Percentiles rank a stretch among this genome's conserved stretches.
These are phyloP conservation scores for Gopherus flavomarginatus DNA, from an alignment of 2,113 vertebrate genomes.

Conservation along the genomic window DNA sequence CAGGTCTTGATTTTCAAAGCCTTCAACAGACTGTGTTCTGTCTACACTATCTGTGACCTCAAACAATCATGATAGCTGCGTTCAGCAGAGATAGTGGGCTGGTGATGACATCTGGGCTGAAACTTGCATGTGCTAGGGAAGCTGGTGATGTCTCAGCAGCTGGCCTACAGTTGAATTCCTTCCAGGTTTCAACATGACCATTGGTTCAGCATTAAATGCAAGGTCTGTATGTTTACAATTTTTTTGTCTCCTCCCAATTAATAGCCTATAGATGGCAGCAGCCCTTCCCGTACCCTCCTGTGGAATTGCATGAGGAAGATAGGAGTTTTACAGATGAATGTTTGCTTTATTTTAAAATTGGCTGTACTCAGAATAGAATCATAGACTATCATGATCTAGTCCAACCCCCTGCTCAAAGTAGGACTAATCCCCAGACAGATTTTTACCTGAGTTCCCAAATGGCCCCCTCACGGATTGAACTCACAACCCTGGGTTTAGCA, in stretches of 20 bases:
- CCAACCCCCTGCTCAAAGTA: too few species aligned
- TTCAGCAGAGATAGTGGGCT: neutral
- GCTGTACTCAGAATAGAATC: neutral
- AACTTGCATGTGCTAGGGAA: neutral
- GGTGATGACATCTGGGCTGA: neutral
- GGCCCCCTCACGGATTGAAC: too few species aligned
- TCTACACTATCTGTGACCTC: neutral
- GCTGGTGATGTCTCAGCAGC: neutral
- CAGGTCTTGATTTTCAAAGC: neutral
- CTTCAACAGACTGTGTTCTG: neutral
- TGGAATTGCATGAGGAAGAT: neutral
- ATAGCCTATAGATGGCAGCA: neutral
- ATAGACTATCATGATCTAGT: too few species aligned
- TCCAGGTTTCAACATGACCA: neutral
- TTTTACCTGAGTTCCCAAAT: too few species aligned
- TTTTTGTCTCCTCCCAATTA: neutral
- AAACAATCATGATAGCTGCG: neutral
- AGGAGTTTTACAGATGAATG: neutral
- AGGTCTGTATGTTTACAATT: neutral
- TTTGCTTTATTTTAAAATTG: neutral
- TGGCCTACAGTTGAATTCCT: neutral
- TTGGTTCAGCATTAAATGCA: neutral
- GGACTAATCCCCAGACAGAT: too few species aligned
- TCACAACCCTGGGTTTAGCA: too few species aligned
- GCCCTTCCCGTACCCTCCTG: neutral